Evolutionary conservation across 2,113 vertebrate genomes (phyloP), one percentile per base, ranked within the genome.

Genomic region (Callorhinus ursinus): DNA sequence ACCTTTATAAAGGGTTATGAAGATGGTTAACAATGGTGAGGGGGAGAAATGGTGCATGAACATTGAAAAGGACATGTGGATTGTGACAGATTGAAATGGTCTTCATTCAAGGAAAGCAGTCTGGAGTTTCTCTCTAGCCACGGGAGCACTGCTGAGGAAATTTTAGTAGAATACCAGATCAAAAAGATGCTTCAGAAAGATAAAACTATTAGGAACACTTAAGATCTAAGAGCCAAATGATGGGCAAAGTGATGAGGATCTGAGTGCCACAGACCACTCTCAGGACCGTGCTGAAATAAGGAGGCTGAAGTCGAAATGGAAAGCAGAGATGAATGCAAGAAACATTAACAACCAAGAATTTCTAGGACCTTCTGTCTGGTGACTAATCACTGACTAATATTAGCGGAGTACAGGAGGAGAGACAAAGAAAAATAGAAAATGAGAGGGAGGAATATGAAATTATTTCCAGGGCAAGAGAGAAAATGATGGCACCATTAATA

Each of bases 361-460:
- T 76, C 65, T 18, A 82, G 83, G 24, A 71, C 42, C 81, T 94
- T 97, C 86, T 55, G 72, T 79, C 93, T 63, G 36, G 42, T 98
- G 97, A 97, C 89, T 97, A 93, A 97, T 88, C 92, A 39, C 79
- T 84, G 87, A 97, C 93, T 97, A 91, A 97, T 77, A 82, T 57
- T 53, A 74, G 94, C 49, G 69, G 92, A 88, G 82, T 46, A 9
- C 76, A 97, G 85, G 46, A 91, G 88, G 77, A 88, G 36, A 95
- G 69, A 89, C 24, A 82, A 96, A 89, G 93, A 72, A 95, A 98
- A 98, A 97, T 57, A 98, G 97, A 96, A 97, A 96, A 95, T 33
- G 92, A 98, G 96, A 97, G 69, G 93, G 98, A 97, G 95, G 97
- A 96, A 98, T 95, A 83, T 46, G 76, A 96, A 98, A 87, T 86